A percentile compares a stretch with the other conserved stretches of the same genome.
phyloP scores from a whole-genome alignment of 1,140 invertebrate species.

The Ostrea edulis region DNA sequence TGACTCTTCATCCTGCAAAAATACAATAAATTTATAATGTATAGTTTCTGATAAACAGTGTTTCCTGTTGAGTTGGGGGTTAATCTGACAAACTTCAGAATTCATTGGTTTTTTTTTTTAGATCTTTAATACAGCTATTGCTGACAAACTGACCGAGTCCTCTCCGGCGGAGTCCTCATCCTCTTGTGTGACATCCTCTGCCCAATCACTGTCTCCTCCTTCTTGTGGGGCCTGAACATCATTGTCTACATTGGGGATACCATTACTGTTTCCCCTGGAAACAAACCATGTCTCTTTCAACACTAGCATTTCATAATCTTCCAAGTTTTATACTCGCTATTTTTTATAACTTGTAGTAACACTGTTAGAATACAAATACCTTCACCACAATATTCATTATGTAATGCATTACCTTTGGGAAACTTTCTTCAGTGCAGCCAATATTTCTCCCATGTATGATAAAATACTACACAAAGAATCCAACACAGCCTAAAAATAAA shows the following conservation, averaged over 20 bases:
- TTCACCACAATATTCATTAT: background rate
- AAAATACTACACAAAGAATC: constrained; percentile 89
- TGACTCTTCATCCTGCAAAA: constrained; percentile 91
- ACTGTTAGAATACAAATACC: too few species aligned
- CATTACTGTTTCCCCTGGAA: constrained; percentile 82
- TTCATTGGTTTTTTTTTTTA: too few species aligned
- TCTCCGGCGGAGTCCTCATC: constrained; percentile 95
- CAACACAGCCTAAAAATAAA: constrained; percentile 81
- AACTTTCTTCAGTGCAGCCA: constrained; percentile 81
- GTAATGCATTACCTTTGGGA: constrained; percentile 68
- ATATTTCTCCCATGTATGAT: constrained; percentile 87
- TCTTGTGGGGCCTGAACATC: constrained; percentile 75
- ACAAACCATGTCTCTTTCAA: constrained; percentile 50
- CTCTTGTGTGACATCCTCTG: constrained; percentile 89
- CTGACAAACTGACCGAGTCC: constrained; percentile 86
- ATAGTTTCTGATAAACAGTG: background rate
- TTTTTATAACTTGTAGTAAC: too few species aligned
- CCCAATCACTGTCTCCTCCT: constrained; percentile 88
- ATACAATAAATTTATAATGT: constrained; percentile 50
- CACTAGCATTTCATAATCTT: background rate
- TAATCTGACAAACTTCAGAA: background rate
- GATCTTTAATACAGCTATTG: background rate
- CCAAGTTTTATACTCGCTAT: background rate
- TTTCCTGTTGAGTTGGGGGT: background rate
- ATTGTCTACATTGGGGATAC: constrained; percentile 34